These are phyloP conservation scores for Argyresthia albistria DNA, from an alignment of 2,888 invertebrate genomes.

Conservation along the genomic window DNA sequence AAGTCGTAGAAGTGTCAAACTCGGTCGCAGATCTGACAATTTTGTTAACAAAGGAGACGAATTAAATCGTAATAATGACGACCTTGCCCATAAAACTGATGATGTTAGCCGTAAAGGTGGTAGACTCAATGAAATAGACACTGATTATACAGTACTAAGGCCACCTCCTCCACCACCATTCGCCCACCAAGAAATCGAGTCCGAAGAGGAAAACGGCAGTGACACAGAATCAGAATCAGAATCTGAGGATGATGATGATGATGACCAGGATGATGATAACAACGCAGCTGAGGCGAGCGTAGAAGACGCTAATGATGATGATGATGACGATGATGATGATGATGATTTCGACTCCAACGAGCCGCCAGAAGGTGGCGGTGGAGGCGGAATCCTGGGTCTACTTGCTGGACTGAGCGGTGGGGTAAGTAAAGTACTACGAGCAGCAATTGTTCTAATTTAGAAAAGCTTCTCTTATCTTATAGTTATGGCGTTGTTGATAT, in stretches of 20 bases:
- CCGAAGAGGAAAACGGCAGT: constrained; percentile 15
- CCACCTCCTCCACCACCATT: constrained; percentile 20
- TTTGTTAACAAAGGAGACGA: background rate
- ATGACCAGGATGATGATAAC: constrained; percentile 16
- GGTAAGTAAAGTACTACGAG: constrained; percentile 29
- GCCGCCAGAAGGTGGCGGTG: constrained; percentile 49
- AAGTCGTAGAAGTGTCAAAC: background rate
- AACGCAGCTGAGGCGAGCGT: constrained; percentile 12
- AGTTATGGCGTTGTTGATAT: background rate
- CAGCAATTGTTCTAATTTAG: constrained; percentile 1
- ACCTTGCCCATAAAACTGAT: no score
- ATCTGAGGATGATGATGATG: constrained; percentile 6
- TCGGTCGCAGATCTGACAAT: background rate
- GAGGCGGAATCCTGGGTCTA: constrained; percentile 57
- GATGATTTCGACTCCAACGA: constrained; percentile 48
- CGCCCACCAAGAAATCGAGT: constrained; percentile 34
- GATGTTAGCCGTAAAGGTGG: constrained; percentile 23
- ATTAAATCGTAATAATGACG: background rate
- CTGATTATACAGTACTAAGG: constrained; percentile 19
- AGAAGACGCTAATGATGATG: constrained; percentile 8
- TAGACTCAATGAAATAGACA: constrained; percentile 34
- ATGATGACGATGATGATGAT: constrained; percentile 27
- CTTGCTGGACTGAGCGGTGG: constrained; percentile 58
- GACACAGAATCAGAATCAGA: constrained; percentile 5
- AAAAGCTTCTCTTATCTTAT: background rate